Evolutionary conservation across 2,888 invertebrate species (phyloP), one percentile per base, ranked within the genome.

Genomic region (Arge pagana): DNA sequence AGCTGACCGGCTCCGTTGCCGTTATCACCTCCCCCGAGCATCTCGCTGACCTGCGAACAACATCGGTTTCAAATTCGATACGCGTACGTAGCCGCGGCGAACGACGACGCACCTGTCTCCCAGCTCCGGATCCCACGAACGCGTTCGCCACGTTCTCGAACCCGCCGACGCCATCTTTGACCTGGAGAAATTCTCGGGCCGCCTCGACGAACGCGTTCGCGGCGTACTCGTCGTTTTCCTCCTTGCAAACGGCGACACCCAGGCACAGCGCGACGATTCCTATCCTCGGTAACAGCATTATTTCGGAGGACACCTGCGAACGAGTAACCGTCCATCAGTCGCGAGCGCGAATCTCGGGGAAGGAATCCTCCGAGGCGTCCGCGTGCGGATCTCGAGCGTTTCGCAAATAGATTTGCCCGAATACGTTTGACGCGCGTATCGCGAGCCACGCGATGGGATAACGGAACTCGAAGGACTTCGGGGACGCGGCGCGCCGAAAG

Each of bases 121-220:
- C 85, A 19, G 82, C 81, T 48, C 84, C 86, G 0, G 86, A 83
- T 61, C 88, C 86, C 81, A 90, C 82, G 40, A 90, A 79, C 23
- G 80, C 82, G 1, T 85, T 85, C 7, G 90, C 78, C 39, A 89
- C 77, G 6, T 83, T 84, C 1, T 87, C 87, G 0, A 90, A 77
- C 1, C 83, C 83, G 0, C 81, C 82, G 39, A 83, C 67, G 7
- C 72, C 64, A 26, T 79, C 64, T 64, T 85, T 84, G 64, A 85
- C 85, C 64, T 85, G 83, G 33, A 90, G 79, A 50, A 90, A 81
- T 13, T 85, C 80, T 2, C 85, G 82, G 0, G 89, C 89, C 53
- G 87, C 81, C 59, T 89, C 87, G 59, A 88, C 67, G 43, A 89
- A 79, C 0, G 86, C 86, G 65, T 82, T 85, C 1, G 83, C 77